These are phyloP conservation scores for Phalacrocorax pelagicus DNA, from an alignment of 2,113 vertebrate species.

Conservation along the genomic window DNA sequence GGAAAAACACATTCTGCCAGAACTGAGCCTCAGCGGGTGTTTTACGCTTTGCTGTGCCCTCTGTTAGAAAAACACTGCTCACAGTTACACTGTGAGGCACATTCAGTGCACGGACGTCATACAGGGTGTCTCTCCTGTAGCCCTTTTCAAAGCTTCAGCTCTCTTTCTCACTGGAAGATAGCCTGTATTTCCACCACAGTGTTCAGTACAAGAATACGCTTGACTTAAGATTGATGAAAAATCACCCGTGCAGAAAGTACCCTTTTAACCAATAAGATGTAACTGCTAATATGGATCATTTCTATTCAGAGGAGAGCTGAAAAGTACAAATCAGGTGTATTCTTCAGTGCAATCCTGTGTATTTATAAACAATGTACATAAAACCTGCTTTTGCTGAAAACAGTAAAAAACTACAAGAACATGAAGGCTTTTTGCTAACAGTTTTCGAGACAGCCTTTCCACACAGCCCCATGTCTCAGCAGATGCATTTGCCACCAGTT, in stretches of 20 bases:
- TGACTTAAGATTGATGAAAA: not conserved
- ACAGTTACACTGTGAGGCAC: not conserved
- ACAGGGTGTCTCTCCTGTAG: not conserved
- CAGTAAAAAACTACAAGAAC: not conserved
- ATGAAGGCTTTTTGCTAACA: not conserved
- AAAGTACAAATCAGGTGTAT: not conserved
- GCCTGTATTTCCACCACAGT: not conserved
- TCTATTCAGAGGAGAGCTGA: not conserved
- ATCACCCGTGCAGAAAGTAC: not conserved
- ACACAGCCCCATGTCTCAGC: not conserved
- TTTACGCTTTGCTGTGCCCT: not conserved
- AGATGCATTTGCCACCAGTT: not conserved
- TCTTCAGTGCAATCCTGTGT: not conserved
- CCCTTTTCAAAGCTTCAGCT: not conserved
- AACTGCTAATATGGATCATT: not conserved
- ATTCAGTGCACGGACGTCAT: not conserved
- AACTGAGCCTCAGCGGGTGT: not conserved
- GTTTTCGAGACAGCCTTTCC: not conserved
- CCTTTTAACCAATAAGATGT: not conserved
- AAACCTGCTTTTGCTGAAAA: not conserved
- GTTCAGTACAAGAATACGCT: not conserved
- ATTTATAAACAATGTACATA: not conserved
- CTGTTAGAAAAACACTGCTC: not conserved
- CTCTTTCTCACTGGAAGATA: not conserved
- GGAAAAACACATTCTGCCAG: not conserved